Percentiles rank a stretch among this genome's conserved stretches.
Evolutionary conservation across 2,113 vertebrate species (phyloP).

Genomic region (Rhea pennata): DNA sequence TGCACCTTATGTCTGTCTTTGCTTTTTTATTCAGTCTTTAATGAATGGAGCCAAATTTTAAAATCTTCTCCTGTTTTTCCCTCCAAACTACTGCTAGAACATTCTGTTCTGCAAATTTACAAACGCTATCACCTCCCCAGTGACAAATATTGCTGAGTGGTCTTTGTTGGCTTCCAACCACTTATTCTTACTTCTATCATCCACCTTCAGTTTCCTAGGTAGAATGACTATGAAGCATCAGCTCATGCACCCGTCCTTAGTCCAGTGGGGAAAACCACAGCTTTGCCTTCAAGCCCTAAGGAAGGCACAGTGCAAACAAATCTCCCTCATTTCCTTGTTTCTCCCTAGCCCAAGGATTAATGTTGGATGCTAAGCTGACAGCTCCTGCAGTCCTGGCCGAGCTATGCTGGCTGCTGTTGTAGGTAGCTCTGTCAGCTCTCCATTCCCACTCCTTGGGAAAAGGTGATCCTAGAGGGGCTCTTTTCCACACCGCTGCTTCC

Average conservation of each 20-base stretch:
- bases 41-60: not conserved
- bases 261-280: not conserved
- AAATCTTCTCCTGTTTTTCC: not conserved
- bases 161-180: not conserved
- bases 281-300: not conserved
- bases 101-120: not conserved
- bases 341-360: not conserved
- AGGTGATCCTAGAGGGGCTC: not conserved
- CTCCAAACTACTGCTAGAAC: not conserved
- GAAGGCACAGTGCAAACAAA: not conserved
- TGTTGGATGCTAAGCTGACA: accelerated
- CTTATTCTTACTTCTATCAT: not conserved
- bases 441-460: accelerated
- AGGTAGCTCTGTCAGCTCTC: not conserved
- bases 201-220: not conserved
- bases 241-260: accelerated
- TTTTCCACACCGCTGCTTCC: not conserved
- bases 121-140: not conserved
- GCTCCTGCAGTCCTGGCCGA: not conserved
- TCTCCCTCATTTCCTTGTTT: not conserved
- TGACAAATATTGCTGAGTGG: not conserved
- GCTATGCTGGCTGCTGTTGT: not conserved
- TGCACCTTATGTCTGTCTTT: not conserved
- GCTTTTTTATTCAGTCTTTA: constrained; percentile 32
- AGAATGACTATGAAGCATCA: not conserved